These are phyloP conservation scores for Dryococelus australis DNA, from an alignment of 2,888 invertebrate species.

Conservation along the genomic window DNA sequence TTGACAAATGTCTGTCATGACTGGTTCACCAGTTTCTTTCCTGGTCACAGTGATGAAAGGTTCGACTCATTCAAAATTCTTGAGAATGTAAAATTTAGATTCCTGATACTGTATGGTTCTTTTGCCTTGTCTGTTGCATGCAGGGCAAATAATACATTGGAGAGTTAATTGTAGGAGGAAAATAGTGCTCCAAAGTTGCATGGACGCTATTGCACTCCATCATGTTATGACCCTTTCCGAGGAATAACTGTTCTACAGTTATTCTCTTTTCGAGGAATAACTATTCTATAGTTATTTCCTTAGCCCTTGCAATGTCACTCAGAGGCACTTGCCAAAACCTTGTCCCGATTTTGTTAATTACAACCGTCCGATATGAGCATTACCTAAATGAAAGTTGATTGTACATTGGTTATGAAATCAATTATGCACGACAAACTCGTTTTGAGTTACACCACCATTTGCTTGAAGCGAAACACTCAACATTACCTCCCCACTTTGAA, in stretches of 20 bases:
- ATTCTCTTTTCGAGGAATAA: background rate
- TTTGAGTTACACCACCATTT: background rate
- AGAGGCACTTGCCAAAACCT: conserved; percentile 20
- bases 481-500: background rate
- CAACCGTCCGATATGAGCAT: conserved; percentile 21
- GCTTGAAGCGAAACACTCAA: conserved; percentile 9
- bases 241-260: conserved; percentile 21
- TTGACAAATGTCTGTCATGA: background rate
- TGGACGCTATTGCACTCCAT: conserved; percentile 23
- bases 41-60: background rate
- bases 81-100: background rate
- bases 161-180: background rate
- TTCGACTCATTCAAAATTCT: background rate
- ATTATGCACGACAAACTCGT: background rate
- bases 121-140: background rate
- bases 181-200: conserved; percentile 28
- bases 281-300: conserved; percentile 18
- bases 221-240: background rate
- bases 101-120: conserved; percentile 21
- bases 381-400: background rate
- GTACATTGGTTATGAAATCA: background rate
- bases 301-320: background rate
- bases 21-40: background rate
- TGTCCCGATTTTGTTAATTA: conserved; percentile 28
- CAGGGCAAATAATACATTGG: background rate